Base-by-base conservation (phyloP, 2,888 invertebrate species). In the Camponotus fellah region DNA sequence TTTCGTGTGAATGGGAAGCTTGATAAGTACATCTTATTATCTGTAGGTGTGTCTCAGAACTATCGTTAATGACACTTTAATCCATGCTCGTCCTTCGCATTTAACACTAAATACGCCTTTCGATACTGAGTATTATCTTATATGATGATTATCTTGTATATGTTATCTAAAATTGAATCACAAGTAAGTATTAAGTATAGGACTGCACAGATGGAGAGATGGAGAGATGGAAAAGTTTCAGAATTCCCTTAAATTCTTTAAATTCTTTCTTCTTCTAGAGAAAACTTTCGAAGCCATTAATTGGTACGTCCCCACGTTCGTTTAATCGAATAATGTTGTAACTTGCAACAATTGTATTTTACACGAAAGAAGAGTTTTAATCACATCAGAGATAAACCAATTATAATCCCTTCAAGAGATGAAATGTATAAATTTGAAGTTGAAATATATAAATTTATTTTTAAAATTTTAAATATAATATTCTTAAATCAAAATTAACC, bases 391-490 rank as follows among this genome's bases (percentile, higher is more conserved):
- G 32, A 60, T 74, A 60, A 60, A 34, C 8, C 34, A n/a, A 60
- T 43, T 32, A 40, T 60, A 43, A 74, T 62, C 43, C 26, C 26
- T 26, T 26, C 26, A 26, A 26, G 37, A 9, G 60, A 60, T n/a
- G 74, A 12, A 65, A 65, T 21, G 21, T 53, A 8, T 26, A 64
- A 75, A 76, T 49, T 34, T 37, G 65, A 26, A 26, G 26, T 26
- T n/a, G 74, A 12, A 65, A 65, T 21, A 17, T 53, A 8, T 26
- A 64, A 75, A 76, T 49, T 34, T 37, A 14, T 64, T 64, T 64
- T 37, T 21, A 8, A 21, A 46, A 26, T 26, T 26, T 46, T 0
- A 37, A 14, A 17, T 10, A 32, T 75, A 75, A 60, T 9, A 9
- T 65, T 65, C 0, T 65, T 9, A 37, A 64, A 26, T 26, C 37